A percentile compares a stretch with the other conserved stretches of the same genome.
phyloP scores from a whole-genome alignment of 2,797 vertebrate genomes.

The Notamacropus eugenii region DNA sequence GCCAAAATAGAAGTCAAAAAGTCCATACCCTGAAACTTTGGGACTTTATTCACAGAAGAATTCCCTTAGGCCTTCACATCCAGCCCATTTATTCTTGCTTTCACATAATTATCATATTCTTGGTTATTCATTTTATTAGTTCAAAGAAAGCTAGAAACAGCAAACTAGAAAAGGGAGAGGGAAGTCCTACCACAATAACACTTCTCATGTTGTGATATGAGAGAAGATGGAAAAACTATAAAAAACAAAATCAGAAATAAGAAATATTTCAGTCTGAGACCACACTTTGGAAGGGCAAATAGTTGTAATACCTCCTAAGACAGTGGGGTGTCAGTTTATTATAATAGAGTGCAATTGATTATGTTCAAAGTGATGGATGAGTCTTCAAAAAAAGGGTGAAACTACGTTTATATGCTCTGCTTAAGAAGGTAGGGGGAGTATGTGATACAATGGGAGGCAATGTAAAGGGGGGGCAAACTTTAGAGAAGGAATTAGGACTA shows the following conservation, averaged over 20 bases:
- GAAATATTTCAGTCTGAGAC: neutral
- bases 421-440: neutral
- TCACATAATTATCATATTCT: neutral
- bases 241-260: neutral
- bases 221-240: neutral
- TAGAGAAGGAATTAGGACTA: neutral
- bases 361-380: neutral
- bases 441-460: neutral
- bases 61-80: neutral
- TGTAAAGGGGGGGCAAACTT: neutral
- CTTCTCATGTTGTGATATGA: neutral
- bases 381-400: neutral
- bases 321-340: neutral
- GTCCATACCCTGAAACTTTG: neutral
- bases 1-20: neutral
- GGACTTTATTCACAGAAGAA: neutral
- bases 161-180: neutral
- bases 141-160: neutral
- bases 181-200: neutral
- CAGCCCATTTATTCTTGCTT: neutral
- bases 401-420: neutral
- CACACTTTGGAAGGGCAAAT: neutral
- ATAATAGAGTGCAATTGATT: neutral
- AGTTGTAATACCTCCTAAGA: neutral
- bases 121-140: neutral